Base-by-base conservation (phyloP, 1,140 invertebrate species). In the Hylaeus anthracinus region DNA sequence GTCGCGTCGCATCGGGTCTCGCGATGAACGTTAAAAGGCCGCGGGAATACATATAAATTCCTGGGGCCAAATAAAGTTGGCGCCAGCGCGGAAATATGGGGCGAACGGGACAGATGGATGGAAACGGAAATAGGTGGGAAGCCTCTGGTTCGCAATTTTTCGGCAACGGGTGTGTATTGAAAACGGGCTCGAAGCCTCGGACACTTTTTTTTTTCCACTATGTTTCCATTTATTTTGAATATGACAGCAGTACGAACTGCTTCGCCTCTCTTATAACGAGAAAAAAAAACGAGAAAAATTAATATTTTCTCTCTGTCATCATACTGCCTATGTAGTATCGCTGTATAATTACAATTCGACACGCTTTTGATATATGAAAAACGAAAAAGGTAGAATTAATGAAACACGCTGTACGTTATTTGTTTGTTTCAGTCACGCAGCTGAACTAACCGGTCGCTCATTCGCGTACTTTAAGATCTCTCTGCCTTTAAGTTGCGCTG, bases 301-400 rank as follows among this genome's bases (percentile, higher is more conserved):
- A 88, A 83, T 87, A 89, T 77, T 85, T 87, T 56, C 72, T 74
- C 43, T 63, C 81, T 73, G 45, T 86, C 64, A 70, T 86, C 56
- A 74, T 79, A 87, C 78, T 69, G 79, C 56, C 70, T 86, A 26
- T 26, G 26, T 26, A 87, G 61, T 79, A 86, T 83, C 80, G 82
- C 73, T 70, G 72, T 64, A 65, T 39, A 74, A 55, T 84, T 79
- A 71, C 71, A 58, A 53, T 51, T 79, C 12, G 9, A 71, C 41
- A 74, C 72, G 43, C 71, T 66, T 65, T 55, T 69, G 67, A 67
- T 73, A 64, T 64, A 65, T 64, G 26, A 60, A 43, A 41, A 61
- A 37, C 48, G 15, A 63, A 2, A 55, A 26, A 43, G 26, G 63
- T 37, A 56, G 10, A 64, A 72, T 43, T 26, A 73, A 37, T 39